Base-by-base conservation (phyloP, 2,888 invertebrate genomes). In the Hybos culiciformis region DNA sequence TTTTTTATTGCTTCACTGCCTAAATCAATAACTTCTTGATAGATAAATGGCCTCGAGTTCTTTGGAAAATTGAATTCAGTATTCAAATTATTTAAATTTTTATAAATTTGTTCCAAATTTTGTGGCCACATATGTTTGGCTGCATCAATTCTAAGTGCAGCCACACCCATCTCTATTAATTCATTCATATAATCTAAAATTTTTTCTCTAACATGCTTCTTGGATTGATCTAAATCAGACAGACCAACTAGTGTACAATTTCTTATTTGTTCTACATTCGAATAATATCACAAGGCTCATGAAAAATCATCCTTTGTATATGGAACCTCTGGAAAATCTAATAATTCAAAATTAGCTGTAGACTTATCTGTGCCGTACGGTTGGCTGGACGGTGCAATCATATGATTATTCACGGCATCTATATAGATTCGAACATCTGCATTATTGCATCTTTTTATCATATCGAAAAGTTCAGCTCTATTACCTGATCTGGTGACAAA, bases 321-420 rank as follows among this genome's bases (percentile, higher is more conserved):
- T 0, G 85, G 82, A 0, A 86, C 81, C 0, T 66, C 65, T 0
- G 76, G 75, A 55, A 74, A 83, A 6, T 65, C 56, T 56, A 72
- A 71, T 2, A 58, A 52, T 0, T 59, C 62, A 5, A 76, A 72
- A 54, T 76, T 61, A 2, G 74, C 78, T 0, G 62, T 68, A 15
- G 75, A 74, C 17, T 81, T 78, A 2, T 71, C 81, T 1, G 77
- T 78, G 1, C 84, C 85, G 0, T 57, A 53, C 2, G 47, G 42
- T 21, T 52, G 53, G 36, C 71, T 66, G 5, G 54, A 75, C 12
- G 12, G 12, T 3, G n/a, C 3, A 0, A 82, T 76, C 91, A 91
- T 91, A 62, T 92, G 91, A 63, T 92, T 92, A 45, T 90, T 71
- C 12, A 92, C 74, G 0, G 78, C 74, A 57, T 92, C 91, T 0